Evolutionary conservation across 2,888 invertebrate species (phyloP), one percentile per base, ranked within the genome.

Genomic region (Oscheius sp.): DNA sequence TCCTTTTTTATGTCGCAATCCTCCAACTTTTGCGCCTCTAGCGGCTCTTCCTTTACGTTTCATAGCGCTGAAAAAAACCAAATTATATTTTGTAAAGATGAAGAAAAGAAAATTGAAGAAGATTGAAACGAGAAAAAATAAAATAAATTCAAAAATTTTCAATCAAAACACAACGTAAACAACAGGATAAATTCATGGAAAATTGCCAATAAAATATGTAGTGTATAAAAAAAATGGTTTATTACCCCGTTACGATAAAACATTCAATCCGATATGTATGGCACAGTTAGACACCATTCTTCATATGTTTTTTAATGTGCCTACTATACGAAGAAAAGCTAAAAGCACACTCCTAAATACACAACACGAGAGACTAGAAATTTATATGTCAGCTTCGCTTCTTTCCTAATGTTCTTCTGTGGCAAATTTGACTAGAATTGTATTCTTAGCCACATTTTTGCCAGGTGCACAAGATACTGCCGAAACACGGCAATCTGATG

Each of bases 401-500:
- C 9, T 7, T 13, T 43, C 35, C 41, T 21, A 61, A 21, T 61
- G 41, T 18, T 70, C 59, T n/a, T 70, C 70, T 16, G 43, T 45
- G 12, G 9, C 43, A 41, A 85, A 81, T 59, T 82, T 84, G 25
- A 87, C 83, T 3, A 87, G 76, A 18, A 84, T 77, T 3, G 85
- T 78, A 55, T 84, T 82, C 68, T 86, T 86, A 13, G 85, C 77
- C 29, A 87, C 87, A 71, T 83, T 85, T 64, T 84, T 82, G 21
- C 87, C 86, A 7, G 84, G 74, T 2, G 75, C 71, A 72, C 87
- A 87, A 43, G 77, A 73, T 41, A 87, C 78, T 45, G 79, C 72
- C 21, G 83, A 78, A 35, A 87, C 76, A 18, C 55, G 77, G 61
- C 81, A 79, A 69, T 87, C 87, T 52, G 74, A 80, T 7, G 83